Percentiles rank a stretch among this genome's conserved stretches.
These are phyloP conservation scores for Drosophila subpulchrella DNA, from an alignment of 1,140 invertebrate species.

Conservation along the genomic window DNA sequence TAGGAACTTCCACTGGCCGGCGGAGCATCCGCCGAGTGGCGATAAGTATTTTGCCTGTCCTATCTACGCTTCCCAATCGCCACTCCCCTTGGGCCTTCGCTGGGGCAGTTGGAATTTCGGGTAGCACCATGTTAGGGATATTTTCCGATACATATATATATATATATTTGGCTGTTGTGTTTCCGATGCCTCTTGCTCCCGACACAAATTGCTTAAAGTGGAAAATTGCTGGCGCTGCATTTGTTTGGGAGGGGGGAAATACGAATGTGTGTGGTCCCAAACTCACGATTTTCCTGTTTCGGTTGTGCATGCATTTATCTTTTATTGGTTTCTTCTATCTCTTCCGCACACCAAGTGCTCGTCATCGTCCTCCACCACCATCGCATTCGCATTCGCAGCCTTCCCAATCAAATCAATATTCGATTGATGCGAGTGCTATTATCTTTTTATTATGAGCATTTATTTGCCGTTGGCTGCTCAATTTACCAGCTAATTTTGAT, in stretches of 20 bases:
- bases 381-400: neutral
- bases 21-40: constrained; percentile 29
- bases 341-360: neutral
- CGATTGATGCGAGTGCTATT: constrained; percentile 81
- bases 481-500: constrained; percentile 48
- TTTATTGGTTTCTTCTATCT: constrained; percentile 65
- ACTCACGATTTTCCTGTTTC: constrained; percentile 25
- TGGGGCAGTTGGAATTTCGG: constrained; percentile 28
- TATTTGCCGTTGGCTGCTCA: constrained; percentile 58
- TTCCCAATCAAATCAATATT: constrained; percentile 79
- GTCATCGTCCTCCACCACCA: neutral
- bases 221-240: constrained; percentile 78
- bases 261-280: constrained; percentile 39
- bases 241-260: constrained; percentile 34
- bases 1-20: constrained; percentile 33
- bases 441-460: constrained; percentile 83
- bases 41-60: constrained; percentile 52
- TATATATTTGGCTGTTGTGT: constrained; percentile 25
- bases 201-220: constrained; percentile 80
- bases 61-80: constrained; percentile 25
- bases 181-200: constrained; percentile 50
- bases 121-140: constrained; percentile 45
- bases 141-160: constrained; percentile 26
- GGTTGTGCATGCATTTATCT: constrained; percentile 70
- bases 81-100: neutral